phyloP scores from a whole-genome alignment of 2,113 vertebrate genomes.

The Loxodonta africana region DNA sequence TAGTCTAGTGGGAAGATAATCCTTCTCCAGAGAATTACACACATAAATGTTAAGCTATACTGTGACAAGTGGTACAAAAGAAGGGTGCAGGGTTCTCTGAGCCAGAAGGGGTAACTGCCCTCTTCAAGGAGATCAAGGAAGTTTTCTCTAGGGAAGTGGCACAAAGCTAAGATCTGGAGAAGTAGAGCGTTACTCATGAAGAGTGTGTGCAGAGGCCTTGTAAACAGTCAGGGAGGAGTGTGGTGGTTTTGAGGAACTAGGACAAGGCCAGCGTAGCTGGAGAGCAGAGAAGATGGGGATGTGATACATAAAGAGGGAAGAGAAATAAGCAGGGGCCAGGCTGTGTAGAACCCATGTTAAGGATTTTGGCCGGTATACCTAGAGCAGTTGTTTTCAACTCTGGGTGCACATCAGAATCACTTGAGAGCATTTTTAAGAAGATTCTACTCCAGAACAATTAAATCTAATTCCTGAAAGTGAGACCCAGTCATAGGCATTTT shows the following conservation, averaged over 20 bases:
- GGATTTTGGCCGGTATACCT: background rate
- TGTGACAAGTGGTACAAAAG: background rate
- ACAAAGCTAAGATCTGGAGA: background rate
- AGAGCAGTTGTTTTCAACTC: background rate
- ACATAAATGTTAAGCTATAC: background rate
- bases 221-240: background rate
- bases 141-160: background rate
- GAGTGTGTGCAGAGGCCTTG: background rate
- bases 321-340: background rate
- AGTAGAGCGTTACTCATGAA: background rate
- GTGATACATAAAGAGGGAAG: background rate
- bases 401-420: background rate
- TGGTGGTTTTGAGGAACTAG: slow-evolving; percentile 49
- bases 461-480: background rate
- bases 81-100: background rate
- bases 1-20: background rate
- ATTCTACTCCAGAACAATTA: background rate
- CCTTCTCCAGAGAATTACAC: background rate
- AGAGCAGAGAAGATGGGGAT: background rate
- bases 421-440: background rate
- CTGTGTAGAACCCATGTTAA: accelerated
- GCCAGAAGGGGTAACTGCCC: background rate
- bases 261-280: background rate
- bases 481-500: background rate
- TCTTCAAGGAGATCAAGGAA: background rate